phyloP scores from a whole-genome alignment of 2,113 vertebrate species.

The Apteryx owenii region DNA sequence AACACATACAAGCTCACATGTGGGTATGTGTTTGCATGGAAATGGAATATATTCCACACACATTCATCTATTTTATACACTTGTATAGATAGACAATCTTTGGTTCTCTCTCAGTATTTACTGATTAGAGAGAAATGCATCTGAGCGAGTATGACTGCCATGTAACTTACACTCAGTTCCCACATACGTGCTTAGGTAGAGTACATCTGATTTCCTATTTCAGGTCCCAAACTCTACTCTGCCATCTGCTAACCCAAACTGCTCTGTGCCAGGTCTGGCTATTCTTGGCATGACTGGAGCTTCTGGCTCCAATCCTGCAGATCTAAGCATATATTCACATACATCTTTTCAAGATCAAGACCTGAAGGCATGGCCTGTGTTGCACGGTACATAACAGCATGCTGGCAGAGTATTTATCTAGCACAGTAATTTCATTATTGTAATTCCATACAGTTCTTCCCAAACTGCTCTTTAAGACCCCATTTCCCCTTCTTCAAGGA shows the following conservation, averaged over 20 bases:
- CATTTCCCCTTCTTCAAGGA: neutral
- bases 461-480: neutral
- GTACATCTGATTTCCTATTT: neutral
- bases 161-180: accelerated
- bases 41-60: neutral
- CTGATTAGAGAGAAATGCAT: neutral
- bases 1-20: accelerated
- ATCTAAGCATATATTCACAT: neutral
- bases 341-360: neutral
- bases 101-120: neutral
- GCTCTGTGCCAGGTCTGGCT: neutral
- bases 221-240: neutral
- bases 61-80: neutral
- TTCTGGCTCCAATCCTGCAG: neutral
- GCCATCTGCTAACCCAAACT: neutral
- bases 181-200: accelerated
- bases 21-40: neutral
- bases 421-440: neutral
- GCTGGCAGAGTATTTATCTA: neutral
- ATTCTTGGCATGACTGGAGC: neutral
- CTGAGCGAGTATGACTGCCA: accelerated
- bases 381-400: neutral
- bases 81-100: accelerated
- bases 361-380: accelerated
- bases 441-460: neutral